Evolutionary conservation across 2,888 invertebrate genomes (phyloP).

Genomic region (Falcaria lacertinaria): DNA sequence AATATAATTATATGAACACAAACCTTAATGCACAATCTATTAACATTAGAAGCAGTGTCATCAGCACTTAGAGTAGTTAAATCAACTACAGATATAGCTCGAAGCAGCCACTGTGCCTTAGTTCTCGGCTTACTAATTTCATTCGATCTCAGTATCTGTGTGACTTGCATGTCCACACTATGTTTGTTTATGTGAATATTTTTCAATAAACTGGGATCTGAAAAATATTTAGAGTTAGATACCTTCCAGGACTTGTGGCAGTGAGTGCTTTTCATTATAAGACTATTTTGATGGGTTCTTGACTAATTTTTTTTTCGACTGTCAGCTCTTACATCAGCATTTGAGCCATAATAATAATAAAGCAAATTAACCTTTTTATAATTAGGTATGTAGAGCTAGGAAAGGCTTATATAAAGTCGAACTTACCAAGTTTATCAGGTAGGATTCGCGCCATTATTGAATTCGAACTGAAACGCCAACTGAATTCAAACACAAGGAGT

Average conservation of each 20-base stretch:
- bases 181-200: conserved; percentile 49
- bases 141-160: conserved; percentile 39
- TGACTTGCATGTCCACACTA: conserved; percentile 52
- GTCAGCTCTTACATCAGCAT: too few relatives aligned
- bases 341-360: too few relatives aligned
- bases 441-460: conserved; percentile 27
- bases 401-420: not conserved
- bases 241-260: too few relatives aligned
- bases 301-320: too few relatives aligned
- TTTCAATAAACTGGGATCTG: conserved; percentile 36
- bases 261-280: too few relatives aligned
- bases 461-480: too few relatives aligned
- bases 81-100: conserved; percentile 92
- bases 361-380: too few relatives aligned
- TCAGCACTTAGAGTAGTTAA: conserved; percentile 94
- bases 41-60: conserved; percentile 88
- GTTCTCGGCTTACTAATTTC: conserved; percentile 62
- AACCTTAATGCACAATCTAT: conserved; percentile 90
- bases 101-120: conserved; percentile 87
- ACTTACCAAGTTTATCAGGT: conserved; percentile 27
- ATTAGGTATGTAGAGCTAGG: too few relatives aligned
- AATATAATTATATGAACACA: conserved; percentile 10
- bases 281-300: too few relatives aligned
- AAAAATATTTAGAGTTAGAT: too few relatives aligned
- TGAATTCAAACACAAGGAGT: too few relatives aligned